These are phyloP conservation scores for Phoxinus dragarum DNA, from an alignment of 2,797 vertebrate species.

Conservation along the genomic window DNA sequence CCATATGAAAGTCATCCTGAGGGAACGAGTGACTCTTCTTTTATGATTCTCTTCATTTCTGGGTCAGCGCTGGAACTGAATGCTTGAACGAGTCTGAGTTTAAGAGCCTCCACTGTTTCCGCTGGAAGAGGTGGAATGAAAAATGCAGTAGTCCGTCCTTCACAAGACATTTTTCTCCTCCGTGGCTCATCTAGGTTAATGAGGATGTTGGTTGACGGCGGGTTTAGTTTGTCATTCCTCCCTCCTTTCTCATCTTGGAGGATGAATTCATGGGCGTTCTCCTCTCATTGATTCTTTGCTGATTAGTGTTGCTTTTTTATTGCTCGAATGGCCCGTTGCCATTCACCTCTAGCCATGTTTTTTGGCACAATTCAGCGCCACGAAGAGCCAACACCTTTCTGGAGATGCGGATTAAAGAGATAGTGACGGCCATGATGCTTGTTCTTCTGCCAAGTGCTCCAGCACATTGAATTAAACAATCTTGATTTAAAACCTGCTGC, in stretches of 20 bases:
- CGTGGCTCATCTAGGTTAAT: conserved; percentile 18
- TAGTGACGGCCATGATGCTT: not conserved
- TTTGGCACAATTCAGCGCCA: conserved; percentile 21
- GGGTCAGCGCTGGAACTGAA: conserved; percentile 75
- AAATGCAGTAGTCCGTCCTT: conserved; percentile 20
- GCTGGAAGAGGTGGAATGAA: conserved; percentile 16
- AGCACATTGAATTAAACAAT: not conserved
- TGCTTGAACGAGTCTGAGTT: conserved; percentile 65
- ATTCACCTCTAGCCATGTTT: conserved; percentile 8
- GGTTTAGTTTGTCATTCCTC: not conserved
- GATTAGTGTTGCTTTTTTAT: conserved; percentile 24
- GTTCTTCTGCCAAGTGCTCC: not conserved
- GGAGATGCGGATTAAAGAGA: conserved; percentile 30
- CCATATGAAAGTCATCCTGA: conserved; percentile 20
- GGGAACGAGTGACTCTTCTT: conserved; percentile 47
- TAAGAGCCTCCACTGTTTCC: conserved; percentile 3
- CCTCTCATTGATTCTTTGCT: not conserved
- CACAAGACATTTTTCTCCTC: not conserved
- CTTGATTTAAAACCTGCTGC: not conserved
- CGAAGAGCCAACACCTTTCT: not conserved
- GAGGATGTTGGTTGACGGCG: conserved; percentile 12
- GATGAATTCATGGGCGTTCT: not conserved
- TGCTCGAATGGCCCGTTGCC: conserved; percentile 2
- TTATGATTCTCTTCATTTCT: conserved; percentile 69
- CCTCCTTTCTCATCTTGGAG: not conserved